Conservation (phyloP, 2,113 vertebrate species). For the Podiceps cristatus region DNA sequence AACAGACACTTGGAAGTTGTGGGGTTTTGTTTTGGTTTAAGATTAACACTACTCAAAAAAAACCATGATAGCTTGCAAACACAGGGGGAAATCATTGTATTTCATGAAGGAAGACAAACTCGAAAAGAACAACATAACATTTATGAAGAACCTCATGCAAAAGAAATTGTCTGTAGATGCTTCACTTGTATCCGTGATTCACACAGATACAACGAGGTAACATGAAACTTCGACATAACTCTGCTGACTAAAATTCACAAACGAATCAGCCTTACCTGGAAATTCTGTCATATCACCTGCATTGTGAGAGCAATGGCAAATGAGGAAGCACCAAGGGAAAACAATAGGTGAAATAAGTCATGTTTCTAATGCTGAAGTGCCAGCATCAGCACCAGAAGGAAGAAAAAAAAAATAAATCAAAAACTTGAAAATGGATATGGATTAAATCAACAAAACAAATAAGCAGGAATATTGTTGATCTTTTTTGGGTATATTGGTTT, state of each 20-base stretch:
- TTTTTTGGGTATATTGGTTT: constrained; percentile 19
- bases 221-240: constrained; percentile 24
- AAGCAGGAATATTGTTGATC: constrained; percentile 69
- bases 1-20: background rate
- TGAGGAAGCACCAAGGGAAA: constrained; percentile 85
- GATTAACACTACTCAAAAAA: background rate
- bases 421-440: constrained; percentile 76
- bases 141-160: constrained; percentile 26
- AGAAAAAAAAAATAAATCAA: constrained; percentile 53
- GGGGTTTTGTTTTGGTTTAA: background rate
- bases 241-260: constrained; percentile 51
- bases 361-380: constrained; percentile 69
- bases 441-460: constrained; percentile 68
- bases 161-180: constrained; percentile 40
- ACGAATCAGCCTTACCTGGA: constrained; percentile 86
- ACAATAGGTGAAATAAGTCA: constrained; percentile 83
- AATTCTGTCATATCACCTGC: constrained; percentile 90
- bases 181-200: constrained; percentile 64
- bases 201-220: constrained; percentile 71
- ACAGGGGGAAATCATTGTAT: background rate
- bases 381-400: constrained; percentile 75
- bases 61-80: background rate
- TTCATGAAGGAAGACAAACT: constrained; percentile 15
- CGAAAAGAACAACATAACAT: background rate
- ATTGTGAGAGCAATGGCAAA: constrained; percentile 85